Conservation (phyloP, 2,888 invertebrate species). For the Diachrysia chrysitis region DNA sequence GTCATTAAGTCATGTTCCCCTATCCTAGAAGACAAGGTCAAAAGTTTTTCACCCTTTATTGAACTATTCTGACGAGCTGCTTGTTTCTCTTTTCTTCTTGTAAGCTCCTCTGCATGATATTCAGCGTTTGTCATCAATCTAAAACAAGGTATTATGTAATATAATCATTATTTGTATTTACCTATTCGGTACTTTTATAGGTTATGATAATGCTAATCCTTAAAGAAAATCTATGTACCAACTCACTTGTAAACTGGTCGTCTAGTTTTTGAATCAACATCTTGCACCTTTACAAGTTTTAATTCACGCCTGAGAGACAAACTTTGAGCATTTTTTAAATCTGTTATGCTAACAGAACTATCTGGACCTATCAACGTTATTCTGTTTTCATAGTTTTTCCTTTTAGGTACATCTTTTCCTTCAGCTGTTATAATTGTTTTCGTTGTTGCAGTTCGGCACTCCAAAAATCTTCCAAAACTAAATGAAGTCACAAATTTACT, state of each 20-base stretch:
- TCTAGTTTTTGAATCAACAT: conserved; percentile 91
- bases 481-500: conserved; percentile 72
- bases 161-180: not conserved
- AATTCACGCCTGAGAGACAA: conserved; percentile 91
- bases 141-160: conserved; percentile 17
- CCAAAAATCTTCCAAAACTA: conserved; percentile 65
- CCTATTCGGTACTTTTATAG: not conserved
- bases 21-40: conserved; percentile 90
- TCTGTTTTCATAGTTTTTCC: conserved; percentile 79
- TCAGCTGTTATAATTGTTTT: conserved; percentile 74
- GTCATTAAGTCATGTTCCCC: conserved; percentile 91
- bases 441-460: conserved; percentile 69
- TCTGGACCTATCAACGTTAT: conserved; percentile 91
- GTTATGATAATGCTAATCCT: not conserved
- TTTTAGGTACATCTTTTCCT: conserved; percentile 84
- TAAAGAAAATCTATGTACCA: conserved; percentile 21
- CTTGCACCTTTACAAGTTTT: conserved; percentile 91
- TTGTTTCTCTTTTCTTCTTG: conserved; percentile 86
- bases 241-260: conserved; percentile 91
- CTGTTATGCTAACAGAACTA: conserved; percentile 89
- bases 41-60: conserved; percentile 90
- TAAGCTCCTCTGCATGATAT: conserved; percentile 90
- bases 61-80: conserved; percentile 73
- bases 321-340: conserved; percentile 92
- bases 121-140: conserved; percentile 91